Percentiles rank a stretch among this genome's conserved stretches.
Evolutionary conservation across 2,797 vertebrate species (phyloP).

Genomic region (Labroides dimidiatus): DNA sequence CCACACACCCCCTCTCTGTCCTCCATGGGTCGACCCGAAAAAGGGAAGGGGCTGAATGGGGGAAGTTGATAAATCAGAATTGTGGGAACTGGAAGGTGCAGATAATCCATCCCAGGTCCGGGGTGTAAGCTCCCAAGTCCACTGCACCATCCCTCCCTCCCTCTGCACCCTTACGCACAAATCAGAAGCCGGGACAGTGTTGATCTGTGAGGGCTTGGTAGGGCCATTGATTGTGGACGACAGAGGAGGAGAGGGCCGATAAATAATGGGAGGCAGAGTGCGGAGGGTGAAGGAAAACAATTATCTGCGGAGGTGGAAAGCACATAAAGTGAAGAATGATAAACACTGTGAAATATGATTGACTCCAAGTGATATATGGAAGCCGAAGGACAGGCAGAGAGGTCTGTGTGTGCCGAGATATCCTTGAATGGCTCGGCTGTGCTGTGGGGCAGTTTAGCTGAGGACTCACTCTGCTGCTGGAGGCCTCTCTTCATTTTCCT

Average conservation of each 20-base stretch:
- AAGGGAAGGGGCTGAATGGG: slow-evolving; percentile 22
- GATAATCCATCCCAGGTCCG: slow-evolving; percentile 74
- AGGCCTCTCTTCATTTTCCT: slow-evolving; percentile 26
- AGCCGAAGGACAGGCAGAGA: slow-evolving; percentile 61
- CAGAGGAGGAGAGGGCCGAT: slow-evolving; percentile 69
- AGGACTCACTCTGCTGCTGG: slow-evolving; percentile 36
- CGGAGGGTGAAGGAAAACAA: slow-evolving; percentile 80
- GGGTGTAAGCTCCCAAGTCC: slow-evolving; percentile 51
- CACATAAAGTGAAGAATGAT: slow-evolving; percentile 79
- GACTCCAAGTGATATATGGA: slow-evolving; percentile 76
- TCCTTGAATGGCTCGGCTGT: slow-evolving; percentile 61
- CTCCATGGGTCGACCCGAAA: slow-evolving; percentile 63
- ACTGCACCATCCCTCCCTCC: slow-evolving; percentile 24
- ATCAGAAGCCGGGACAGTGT: slow-evolving; percentile 71
- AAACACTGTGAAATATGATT: slow-evolving; percentile 84
- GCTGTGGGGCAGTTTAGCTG: slow-evolving; percentile 33
- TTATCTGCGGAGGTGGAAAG: slow-evolving; percentile 78
- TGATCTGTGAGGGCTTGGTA: slow-evolving; percentile 70
- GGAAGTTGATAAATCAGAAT: slow-evolving; percentile 80
- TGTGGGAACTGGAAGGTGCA: slow-evolving; percentile 69
- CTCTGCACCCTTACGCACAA: slow-evolving; percentile 72
- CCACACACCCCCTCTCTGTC: slow-evolving; percentile 48
- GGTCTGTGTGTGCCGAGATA: slow-evolving; percentile 65
- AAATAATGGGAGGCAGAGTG: slow-evolving; percentile 78
- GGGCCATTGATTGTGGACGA: slow-evolving; percentile 76